Evolutionary conservation across 2,888 invertebrate genomes (phyloP).

Genomic region (Nasonovia ribisnigri): DNA sequence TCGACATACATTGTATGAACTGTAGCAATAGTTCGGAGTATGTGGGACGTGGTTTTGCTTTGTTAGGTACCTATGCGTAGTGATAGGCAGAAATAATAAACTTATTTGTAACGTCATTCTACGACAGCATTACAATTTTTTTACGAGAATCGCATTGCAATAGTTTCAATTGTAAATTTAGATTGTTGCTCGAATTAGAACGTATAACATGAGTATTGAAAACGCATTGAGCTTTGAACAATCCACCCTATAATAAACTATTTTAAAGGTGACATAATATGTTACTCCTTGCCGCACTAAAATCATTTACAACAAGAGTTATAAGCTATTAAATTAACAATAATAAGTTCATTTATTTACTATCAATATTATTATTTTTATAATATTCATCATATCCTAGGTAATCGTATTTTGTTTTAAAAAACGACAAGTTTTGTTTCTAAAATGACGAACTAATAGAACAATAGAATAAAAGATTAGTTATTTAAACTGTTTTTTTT

Average conservation of each 20-base stretch:
- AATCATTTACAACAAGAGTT: background rate
- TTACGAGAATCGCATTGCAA: background rate
- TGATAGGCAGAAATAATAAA: conserved; percentile 42
- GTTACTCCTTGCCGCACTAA: background rate
- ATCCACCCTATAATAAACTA: background rate
- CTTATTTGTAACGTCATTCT: conserved; percentile 10
- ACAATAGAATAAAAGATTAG: background rate
- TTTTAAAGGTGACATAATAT: background rate
- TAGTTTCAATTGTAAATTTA: conserved; percentile 13
- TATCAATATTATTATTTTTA: background rate
- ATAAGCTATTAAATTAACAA: background rate
- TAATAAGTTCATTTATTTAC: background rate
- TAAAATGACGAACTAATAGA: background rate
- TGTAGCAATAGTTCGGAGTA: background rate
- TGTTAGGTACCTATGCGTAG: conserved; percentile 11
- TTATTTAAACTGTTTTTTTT: background rate
- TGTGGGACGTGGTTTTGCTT: conserved; percentile 14
- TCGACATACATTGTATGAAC: background rate
- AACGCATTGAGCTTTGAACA: background rate
- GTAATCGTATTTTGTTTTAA: background rate
- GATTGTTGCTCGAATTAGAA: background rate
- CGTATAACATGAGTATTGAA: background rate
- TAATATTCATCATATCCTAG: background rate
- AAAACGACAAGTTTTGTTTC: background rate
- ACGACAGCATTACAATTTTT: conserved; percentile 7